Base-by-base conservation (phyloP, 2,888 invertebrate species). In the Cosmia pyralina region DNA sequence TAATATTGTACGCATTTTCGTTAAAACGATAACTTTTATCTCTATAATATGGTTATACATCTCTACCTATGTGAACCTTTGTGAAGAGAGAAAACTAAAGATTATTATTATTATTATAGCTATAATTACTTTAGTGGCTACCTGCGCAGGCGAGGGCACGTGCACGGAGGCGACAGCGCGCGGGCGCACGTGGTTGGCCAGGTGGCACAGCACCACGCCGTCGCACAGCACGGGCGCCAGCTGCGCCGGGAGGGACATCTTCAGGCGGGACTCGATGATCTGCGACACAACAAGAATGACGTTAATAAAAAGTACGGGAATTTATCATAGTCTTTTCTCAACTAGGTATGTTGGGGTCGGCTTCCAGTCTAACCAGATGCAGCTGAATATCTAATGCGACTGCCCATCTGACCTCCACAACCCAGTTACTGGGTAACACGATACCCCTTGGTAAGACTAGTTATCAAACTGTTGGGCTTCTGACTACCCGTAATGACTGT, bases 161-260 rank as follows among this genome's bases (percentile, higher is more conserved):
- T 99, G 99, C 83, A 99, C 99, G 89, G 98, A 98, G 82, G 98
- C 98, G 73, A 99, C 99, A 67, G 99, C 98, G 86, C 99, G 97
- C 58, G 99, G 98, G 78, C 98, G 97, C 88, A 99, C 98, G 94
- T 98, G 98, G 94, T 99, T 99, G 69, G 99, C 99, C 87, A 99
- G 97, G 95, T 99, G 99, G 92, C 99, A 99, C 79, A 99, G 96
- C 82, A 99, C 98, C 69, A 99, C 99, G 34, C 99, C 99, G 94
- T 99, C 99, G 46, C 98, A 97, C 86, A 99, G 94, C 62, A 98
- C 98, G 53, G 98, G 97, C 63, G 98, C 97, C 88, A 99, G 96
- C 91, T 98, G 98, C 88, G 97, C 97, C 0, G 99, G 99, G 72
- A 99, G 96, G 5, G 98, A 97, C 97, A 99, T 98, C 96, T 99